A percentile compares a stretch with the other conserved stretches of the same genome.
These are phyloP conservation scores for Aradophagus sp. DNA, from an alignment of 1,140 invertebrate genomes.

Conservation along the genomic window DNA sequence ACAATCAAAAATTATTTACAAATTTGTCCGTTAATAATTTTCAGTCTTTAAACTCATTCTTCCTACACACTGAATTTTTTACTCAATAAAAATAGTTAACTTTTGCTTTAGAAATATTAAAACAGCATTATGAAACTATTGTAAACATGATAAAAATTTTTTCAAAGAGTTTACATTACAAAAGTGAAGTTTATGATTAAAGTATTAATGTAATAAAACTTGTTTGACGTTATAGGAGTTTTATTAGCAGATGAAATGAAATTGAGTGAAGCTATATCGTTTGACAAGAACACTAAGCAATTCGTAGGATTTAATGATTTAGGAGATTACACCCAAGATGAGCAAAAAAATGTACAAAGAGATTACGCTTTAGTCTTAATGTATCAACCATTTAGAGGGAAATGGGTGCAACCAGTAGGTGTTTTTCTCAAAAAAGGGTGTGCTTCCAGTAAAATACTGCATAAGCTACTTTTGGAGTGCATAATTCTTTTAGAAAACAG, in stretches of 20 bases:
- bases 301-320: slow-evolving; percentile 53
- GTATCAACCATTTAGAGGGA: slow-evolving; percentile 59
- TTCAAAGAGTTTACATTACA: not conserved
- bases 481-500: slow-evolving; percentile 41
- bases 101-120: too few relatives aligned
- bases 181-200: not conserved
- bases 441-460: slow-evolving; percentile 42
- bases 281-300: slow-evolving; percentile 19
- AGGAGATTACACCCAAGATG: slow-evolving; percentile 50
- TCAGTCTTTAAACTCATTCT: too few relatives aligned
- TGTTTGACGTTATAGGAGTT: slow-evolving; percentile 4
- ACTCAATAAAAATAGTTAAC: too few relatives aligned
- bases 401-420: slow-evolving; percentile 52
- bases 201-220: not conserved
- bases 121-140: too few relatives aligned
- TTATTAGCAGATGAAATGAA: slow-evolving; percentile 33
- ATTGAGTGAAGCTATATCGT: slow-evolving; percentile 25
- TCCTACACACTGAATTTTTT: too few relatives aligned
- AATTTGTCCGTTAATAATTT: too few relatives aligned
- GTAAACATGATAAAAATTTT: too few relatives aligned
- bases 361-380: slow-evolving; percentile 61
- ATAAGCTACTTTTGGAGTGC: slow-evolving; percentile 55
- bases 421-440: slow-evolving; percentile 54
- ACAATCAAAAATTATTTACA: too few relatives aligned
- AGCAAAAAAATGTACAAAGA: slow-evolving; percentile 40